Percentiles rank a stretch among this genome's conserved stretches.
Evolutionary conservation across 1,140 invertebrate genomes (phyloP).

Genomic region (Bathynomus jamesi): DNA sequence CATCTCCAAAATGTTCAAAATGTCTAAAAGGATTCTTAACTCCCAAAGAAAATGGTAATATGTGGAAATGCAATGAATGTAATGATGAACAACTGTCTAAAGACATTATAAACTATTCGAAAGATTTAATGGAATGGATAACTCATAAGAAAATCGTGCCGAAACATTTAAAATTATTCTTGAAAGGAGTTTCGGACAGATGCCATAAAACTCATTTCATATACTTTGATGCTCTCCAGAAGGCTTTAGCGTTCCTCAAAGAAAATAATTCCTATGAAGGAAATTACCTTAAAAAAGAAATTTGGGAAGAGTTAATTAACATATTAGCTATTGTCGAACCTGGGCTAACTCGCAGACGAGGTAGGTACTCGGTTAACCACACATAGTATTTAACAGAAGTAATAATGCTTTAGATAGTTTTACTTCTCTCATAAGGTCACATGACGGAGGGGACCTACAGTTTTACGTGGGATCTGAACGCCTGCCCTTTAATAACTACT

Average conservation of each 20-base stretch:
- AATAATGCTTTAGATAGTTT: too few relatives aligned
- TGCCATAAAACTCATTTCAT: neutral
- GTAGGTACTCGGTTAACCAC: too few relatives aligned
- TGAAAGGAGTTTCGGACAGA: neutral
- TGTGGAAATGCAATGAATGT: neutral
- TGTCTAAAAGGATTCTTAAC: constrained; percentile 11
- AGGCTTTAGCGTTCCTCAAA: neutral
- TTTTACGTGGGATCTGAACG: too few relatives aligned
- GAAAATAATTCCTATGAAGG: neutral
- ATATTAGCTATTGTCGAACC: constrained; percentile 24
- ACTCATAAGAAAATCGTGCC: neutral
- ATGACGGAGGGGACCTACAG: too few relatives aligned
- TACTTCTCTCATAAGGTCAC: too few relatives aligned
- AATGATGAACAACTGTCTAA: neutral
- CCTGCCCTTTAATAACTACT: too few relatives aligned
- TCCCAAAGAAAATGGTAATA: neutral
- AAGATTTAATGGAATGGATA: neutral
- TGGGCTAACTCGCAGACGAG: constrained; percentile 24
- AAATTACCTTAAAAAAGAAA: constrained; percentile 8
- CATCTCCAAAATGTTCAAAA: constrained; percentile 20
- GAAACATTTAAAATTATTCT: neutral
- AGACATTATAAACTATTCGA: neutral
- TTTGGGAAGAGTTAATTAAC: constrained; percentile 20
- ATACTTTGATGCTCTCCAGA: neutral
- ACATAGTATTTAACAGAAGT: too few relatives aligned